Evolutionary conservation across 2,797 vertebrate species (phyloP).

Genomic region (Periophthalmus magnuspinnatus): DNA sequence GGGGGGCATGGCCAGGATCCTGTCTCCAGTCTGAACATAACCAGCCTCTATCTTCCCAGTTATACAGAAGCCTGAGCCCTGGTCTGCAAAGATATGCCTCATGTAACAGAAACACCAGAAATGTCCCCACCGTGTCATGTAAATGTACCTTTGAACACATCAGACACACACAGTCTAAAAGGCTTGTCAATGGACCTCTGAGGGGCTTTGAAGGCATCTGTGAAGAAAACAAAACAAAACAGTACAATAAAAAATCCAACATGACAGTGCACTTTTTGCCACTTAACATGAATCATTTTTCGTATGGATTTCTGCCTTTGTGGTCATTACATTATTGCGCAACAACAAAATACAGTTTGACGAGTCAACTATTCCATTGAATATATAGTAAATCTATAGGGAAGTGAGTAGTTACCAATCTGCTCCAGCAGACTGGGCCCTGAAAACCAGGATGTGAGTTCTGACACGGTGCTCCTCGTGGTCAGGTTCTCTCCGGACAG

Average conservation of each 20-base stretch:
- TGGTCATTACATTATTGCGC: no score
- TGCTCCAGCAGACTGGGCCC: conserved; percentile 92
- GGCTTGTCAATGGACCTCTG: conserved; percentile 92
- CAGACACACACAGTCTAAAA: conserved; percentile 92
- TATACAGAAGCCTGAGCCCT: conserved; percentile 97
- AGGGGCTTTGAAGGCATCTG: conserved; percentile 94
- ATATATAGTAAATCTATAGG: not conserved
- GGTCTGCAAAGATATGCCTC: conserved; percentile 78
- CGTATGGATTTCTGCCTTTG: no score
- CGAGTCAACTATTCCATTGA: not conserved
- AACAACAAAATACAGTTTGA: no score
- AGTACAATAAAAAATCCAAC: not conserved
- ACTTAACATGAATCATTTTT: no score
- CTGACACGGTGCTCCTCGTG: conserved; percentile 78
- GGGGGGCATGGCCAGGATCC: conserved; percentile 91
- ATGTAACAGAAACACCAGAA: conserved; percentile 5
- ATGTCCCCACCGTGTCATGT: no score
- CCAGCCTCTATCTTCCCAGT: conserved; percentile 98
- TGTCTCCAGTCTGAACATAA: conserved; percentile 90
- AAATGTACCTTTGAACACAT: conserved; percentile 95
- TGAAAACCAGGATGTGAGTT: conserved; percentile 90
- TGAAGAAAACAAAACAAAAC: not conserved
- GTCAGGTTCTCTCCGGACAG: conserved; percentile 94
- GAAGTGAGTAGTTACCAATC: conserved; percentile 80
- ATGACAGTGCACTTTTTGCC: not conserved